phyloP scores from a whole-genome alignment of 2,113 vertebrate genomes.

The Dinomys branickii region DNA sequence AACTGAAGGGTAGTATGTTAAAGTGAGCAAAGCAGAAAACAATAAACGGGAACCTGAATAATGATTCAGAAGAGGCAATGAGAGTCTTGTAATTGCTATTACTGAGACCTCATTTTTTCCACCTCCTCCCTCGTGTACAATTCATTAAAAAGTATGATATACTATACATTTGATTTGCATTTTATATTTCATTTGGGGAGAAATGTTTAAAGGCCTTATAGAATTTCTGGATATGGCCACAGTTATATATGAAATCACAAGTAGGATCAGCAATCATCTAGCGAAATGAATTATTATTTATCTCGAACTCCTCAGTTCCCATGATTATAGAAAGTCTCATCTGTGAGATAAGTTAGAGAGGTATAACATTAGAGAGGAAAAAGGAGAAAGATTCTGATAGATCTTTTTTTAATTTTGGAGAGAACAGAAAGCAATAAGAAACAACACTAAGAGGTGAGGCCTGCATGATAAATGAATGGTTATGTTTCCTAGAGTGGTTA shows the following conservation, averaged over 20 bases:
- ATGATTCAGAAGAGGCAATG: neutral
- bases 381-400: slow-evolving; percentile 17
- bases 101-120: neutral
- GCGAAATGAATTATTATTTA: slow-evolving; percentile 54
- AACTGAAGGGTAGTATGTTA: neutral
- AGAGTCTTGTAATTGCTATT: neutral
- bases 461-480: slow-evolving; percentile 21
- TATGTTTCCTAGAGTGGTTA: slow-evolving; percentile 40
- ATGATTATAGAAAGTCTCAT: neutral
- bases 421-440: slow-evolving; percentile 49
- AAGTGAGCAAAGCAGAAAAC: slow-evolving; percentile 44
- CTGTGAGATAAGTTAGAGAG: slow-evolving; percentile 40
- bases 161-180: slow-evolving; percentile 13
- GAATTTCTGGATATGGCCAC: slow-evolving; percentile 30
- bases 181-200: slow-evolving; percentile 32
- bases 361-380: slow-evolving; percentile 25
- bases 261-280: slow-evolving; percentile 31
- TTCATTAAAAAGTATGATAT: slow-evolving; percentile 24
- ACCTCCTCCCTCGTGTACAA: neutral
- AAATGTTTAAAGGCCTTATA: neutral
- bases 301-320: neutral
- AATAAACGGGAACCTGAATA: neutral
- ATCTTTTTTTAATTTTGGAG: neutral
- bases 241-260: slow-evolving; percentile 31
- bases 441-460: neutral